phyloP scores from a whole-genome alignment of 2,797 vertebrate genomes.

The Xiphorhynchus erythropygius region DNA sequence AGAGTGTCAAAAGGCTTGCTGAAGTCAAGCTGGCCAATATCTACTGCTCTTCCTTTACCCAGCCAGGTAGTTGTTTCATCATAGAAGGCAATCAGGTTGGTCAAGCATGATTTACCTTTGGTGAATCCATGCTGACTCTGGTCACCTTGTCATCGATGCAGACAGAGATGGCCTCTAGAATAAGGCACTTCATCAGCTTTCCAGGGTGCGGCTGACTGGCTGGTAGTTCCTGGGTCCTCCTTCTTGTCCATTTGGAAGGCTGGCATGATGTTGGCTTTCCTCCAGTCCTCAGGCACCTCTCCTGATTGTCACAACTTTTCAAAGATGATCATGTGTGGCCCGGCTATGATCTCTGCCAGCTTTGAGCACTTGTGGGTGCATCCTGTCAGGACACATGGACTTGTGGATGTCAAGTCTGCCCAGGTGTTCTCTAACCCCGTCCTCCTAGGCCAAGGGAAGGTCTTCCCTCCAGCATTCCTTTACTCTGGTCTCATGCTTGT shows the following conservation, averaged over 20 bases:
- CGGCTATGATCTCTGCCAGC: neutral
- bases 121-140: neutral
- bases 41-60: neutral
- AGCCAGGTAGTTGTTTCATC: neutral
- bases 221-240: neutral
- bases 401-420: neutral
- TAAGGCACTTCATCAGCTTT: neutral
- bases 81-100: neutral
- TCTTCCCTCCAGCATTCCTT: neutral
- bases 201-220: neutral
- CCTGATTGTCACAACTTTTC: neutral
- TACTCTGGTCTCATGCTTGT: neutral
- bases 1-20: neutral
- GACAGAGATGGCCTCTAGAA: neutral
- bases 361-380: neutral
- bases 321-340: neutral
- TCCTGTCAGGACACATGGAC: neutral
- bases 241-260: neutral
- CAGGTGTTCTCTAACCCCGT: neutral
- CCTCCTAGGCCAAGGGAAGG: neutral
- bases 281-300: neutral
- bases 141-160: neutral
- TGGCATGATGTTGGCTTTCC: too few relatives aligned
- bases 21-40: neutral
- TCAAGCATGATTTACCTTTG: neutral